Percentiles rank a stretch among this genome's conserved stretches.
Evolutionary conservation across 1,140 invertebrate species (phyloP).

Genomic region (Tigriopus japonicus): DNA sequence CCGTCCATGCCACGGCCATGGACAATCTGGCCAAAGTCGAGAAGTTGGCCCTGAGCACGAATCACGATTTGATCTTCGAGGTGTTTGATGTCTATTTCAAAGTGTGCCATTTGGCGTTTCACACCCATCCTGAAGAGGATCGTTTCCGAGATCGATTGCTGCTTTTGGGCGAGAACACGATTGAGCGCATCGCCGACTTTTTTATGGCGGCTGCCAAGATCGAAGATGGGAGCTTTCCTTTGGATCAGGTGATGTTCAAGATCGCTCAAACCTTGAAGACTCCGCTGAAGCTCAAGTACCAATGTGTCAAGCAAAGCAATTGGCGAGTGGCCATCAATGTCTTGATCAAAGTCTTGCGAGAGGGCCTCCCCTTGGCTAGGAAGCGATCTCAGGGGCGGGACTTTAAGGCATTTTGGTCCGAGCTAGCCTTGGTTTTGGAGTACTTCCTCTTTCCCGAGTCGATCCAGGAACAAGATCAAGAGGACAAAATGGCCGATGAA

Average conservation of each 20-base stretch:
- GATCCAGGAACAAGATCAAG: constrained; percentile 21
- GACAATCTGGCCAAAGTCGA: not conserved
- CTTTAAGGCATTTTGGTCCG: constrained; percentile 57
- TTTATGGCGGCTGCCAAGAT: not conserved
- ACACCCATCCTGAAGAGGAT: not conserved
- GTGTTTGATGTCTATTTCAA: too few species aligned
- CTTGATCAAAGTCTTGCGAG: constrained; percentile 54
- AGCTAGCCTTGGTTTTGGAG: constrained; percentile 63
- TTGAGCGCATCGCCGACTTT: not conserved
- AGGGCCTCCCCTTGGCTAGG: constrained; percentile 66
- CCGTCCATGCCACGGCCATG: not conserved
- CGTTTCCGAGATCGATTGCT: not conserved
- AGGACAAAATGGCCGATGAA: constrained; percentile 58
- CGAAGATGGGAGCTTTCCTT: too few species aligned
- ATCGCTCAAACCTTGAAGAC: constrained; percentile 38
- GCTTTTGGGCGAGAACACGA: constrained; percentile 5
- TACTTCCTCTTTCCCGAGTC: constrained; percentile 66
- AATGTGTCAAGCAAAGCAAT: constrained; percentile 54
- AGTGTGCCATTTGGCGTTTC: too few species aligned
- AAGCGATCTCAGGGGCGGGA: constrained; percentile 32
- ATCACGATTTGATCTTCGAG: not conserved
- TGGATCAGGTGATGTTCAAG: not conserved
- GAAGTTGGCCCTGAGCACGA: not conserved
- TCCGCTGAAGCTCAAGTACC: constrained; percentile 61
- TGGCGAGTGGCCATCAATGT: constrained; percentile 69